Base-by-base conservation (phyloP, 1,140 invertebrate species). In the Panagrolaimus sp. region DNA sequence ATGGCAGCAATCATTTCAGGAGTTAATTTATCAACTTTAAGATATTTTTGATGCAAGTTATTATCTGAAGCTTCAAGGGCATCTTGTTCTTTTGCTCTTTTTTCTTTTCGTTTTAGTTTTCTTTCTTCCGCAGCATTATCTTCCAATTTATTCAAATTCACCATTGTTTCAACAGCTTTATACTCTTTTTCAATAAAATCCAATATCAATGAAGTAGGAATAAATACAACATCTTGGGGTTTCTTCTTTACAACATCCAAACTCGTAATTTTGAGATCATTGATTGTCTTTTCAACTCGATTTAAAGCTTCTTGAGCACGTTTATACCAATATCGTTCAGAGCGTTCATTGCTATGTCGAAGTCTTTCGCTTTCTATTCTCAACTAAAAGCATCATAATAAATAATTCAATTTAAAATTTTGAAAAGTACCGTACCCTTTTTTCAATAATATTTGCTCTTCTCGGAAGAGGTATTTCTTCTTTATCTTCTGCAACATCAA, bases 91-190 rank as follows among this genome's bases (percentile, higher is more conserved):
- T 24, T 14, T 12, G 52, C 52, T 26, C 52, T 21, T 12, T 12
- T 12, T 21, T 58, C 52, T 21, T 58, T 58, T 14, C 52, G 15
- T 21, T 17, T 14, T 21, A n/a, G 52, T 58, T 58, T 58, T 28
- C 52, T 21, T 21, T 58, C 52, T 28, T 58, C 52, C 10, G 52
- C 52, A 26, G 15, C 52, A 14, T n/a, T 21, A 12, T 58, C 52
- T 58, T 58, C 52, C 15, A 58, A 21, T 21, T 21, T 28, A 58
- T 58, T 58, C 52, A 58, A 28, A 58, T 58, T 58, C 15, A 58
- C 52, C 3, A n/a, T 21, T 4, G 52, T 58, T 24, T 58, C 52
- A 28, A 58, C 28, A 28, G 52, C 52, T 58, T 28, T 21, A 8
- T 58, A 58, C 10, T 58, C 28, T 1, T 58, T 58, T 2, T 58